Base-by-base conservation (phyloP, 2,113 vertebrate genomes). In the Phainopepla nitens region DNA sequence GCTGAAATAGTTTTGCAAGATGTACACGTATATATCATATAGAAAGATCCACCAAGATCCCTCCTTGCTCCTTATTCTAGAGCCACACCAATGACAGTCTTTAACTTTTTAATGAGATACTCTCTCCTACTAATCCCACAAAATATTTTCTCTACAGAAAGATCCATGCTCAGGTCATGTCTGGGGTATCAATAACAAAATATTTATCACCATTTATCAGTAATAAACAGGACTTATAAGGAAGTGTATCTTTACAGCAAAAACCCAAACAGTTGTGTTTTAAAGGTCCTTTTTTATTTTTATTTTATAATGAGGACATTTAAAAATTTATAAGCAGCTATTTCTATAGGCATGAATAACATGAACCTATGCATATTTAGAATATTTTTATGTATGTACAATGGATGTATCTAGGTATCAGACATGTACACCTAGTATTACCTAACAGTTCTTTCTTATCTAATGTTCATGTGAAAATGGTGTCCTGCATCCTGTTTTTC, bases 11-110 rank as follows among this genome's bases (percentile, higher is more conserved):
- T 71, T 76, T 70, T 82, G 14, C 33, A 88, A 68, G 33, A 56
- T 28, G 4, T 20, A 33, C 12, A 35, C 0, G 2, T 6, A 8
- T 22, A 50, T 8, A 17, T n/a, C 18, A 61, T 21, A 6, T 5
- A 9, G 20, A 82, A 88, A 70, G 29, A 79, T n/a, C n/a, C n/a
- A 29, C 7, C 7, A 71, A 49, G 8, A 70, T 14, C 2, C 3
- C 31, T 68, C 24, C 20, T 51, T 50, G 28, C 1, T 44, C 4
- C 11, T 41, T 60, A 25, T 60, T 33, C 25, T 42, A 78, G 3
- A 83, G 15, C 8, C 6, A 17, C 20, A 56, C 42, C 35, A 72
- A 2, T 57, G 17, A 54, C 8, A 49, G 7, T 53, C 5, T 22
- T 35, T 49, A 72, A 68, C 7, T 4, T 85, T 36, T 60, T 65